Conservation (phyloP, 1,140 invertebrate species). For the Euura saliciscinereae region DNA sequence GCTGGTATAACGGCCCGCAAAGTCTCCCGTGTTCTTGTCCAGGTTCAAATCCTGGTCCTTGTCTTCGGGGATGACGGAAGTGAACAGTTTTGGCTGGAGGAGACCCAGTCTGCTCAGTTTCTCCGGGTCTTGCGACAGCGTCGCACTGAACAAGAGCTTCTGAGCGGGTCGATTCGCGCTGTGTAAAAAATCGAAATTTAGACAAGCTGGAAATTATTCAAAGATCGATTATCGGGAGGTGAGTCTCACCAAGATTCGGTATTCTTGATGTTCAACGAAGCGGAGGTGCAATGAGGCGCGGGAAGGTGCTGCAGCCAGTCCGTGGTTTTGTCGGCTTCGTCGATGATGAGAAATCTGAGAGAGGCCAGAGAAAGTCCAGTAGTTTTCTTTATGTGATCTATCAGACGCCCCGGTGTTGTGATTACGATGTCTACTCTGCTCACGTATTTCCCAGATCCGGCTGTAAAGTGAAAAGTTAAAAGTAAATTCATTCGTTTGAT, state of each 20-base stretch:
- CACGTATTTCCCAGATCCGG: constrained; percentile 54
- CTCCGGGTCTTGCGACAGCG: constrained; percentile 94
- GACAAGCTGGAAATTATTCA: constrained; percentile 1
- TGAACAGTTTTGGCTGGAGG: constrained; percentile 92
- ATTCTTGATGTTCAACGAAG: too few species aligned
- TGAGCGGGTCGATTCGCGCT: constrained; percentile 71
- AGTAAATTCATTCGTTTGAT: not conserved
- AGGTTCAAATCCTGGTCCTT: constrained; percentile 50
- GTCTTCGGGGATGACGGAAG: constrained; percentile 65
- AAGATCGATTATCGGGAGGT: constrained; percentile 12
- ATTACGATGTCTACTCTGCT: constrained; percentile 87
- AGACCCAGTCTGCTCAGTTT: constrained; percentile 86
- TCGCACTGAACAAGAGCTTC: constrained; percentile 95
- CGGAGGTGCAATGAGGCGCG: constrained; percentile 33
- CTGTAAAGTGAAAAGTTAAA: constrained; percentile 38
- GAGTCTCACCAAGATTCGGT: too few species aligned
- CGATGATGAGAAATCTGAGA: constrained; percentile 88
- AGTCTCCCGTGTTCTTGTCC: constrained; percentile 55
- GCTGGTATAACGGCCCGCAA: constrained; percentile 81
- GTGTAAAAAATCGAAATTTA: constrained; percentile 52
- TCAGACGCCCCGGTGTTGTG: constrained; percentile 89
- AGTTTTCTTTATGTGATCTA: constrained; percentile 90
- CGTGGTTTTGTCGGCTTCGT: constrained; percentile 95
- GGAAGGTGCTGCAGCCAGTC: constrained; percentile 82
- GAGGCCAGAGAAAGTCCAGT: constrained; percentile 82